These are phyloP conservation scores for Brachionus rubens DNA, from an alignment of 1,140 invertebrate genomes.

Conservation along the genomic window DNA sequence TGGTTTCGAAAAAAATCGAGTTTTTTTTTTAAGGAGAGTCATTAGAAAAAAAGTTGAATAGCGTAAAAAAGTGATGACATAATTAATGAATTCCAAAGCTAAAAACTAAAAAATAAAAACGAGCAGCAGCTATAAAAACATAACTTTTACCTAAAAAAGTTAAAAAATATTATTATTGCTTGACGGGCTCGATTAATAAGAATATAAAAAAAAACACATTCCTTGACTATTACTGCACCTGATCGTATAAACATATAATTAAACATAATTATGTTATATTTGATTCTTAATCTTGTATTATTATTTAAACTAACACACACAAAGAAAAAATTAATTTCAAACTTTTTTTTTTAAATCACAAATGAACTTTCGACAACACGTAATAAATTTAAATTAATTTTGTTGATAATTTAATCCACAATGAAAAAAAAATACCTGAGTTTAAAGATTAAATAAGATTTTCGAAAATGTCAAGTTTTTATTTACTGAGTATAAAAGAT, in stretches of 20 bases:
- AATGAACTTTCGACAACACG: not conserved
- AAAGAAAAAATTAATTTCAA: not conserved
- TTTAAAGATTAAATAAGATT: constrained; percentile 37
- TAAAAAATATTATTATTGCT: too few relatives aligned
- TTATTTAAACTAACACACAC: too few relatives aligned
- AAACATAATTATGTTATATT: not conserved
- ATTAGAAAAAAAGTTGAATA: too few relatives aligned
- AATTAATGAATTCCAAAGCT: too few relatives aligned
- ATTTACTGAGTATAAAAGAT: not conserved
- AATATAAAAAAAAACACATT: too few relatives aligned
- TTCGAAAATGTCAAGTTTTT: constrained; percentile 12
- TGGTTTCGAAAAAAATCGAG: too few relatives aligned
- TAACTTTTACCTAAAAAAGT: too few relatives aligned
- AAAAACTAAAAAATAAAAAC: not conserved
- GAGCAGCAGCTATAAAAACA: too few relatives aligned
- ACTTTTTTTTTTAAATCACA: not conserved
- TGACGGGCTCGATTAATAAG: too few relatives aligned
- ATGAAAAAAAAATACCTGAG: constrained; percentile 23
- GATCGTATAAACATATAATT: not conserved
- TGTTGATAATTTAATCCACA: constrained; percentile 15
- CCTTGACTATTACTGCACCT: too few relatives aligned
- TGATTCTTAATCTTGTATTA: constrained; percentile 9
- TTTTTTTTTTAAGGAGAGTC: too few relatives aligned
- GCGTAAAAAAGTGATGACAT: too few relatives aligned
- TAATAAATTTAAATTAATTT: constrained; percentile 17